Conservation (phyloP, 2,888 invertebrate species). For the Trichogramma evanescens region DNA sequence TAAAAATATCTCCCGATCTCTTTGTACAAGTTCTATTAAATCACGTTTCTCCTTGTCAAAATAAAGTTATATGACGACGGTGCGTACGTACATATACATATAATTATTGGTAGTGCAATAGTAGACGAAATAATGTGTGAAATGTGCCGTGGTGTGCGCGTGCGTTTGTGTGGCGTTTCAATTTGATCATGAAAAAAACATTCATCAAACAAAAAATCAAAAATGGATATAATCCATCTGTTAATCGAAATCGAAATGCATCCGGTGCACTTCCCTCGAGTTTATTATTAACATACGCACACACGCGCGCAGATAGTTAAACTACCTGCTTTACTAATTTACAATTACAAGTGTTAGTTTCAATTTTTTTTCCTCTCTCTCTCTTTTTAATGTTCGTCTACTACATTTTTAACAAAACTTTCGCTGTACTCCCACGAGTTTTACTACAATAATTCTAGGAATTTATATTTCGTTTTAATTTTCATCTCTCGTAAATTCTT, state of each 20-base stretch:
- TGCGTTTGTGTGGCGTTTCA: not conserved
- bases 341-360: conserved; percentile 7
- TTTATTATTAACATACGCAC: not conserved
- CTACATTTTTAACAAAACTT: not conserved
- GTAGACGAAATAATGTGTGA: conserved; percentile 10
- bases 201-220: no score
- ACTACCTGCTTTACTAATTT: conserved; percentile 10
- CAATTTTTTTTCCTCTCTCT: conserved; percentile 7
- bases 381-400: not conserved
- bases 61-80: conserved; percentile 15
- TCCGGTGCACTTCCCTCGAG: conserved; percentile 18
- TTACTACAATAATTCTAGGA: conserved; percentile 18
- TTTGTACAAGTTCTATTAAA: conserved; percentile 8
- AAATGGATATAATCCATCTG: no score
- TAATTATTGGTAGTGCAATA: conserved; percentile 9
- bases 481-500: not conserved
- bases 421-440: not conserved
- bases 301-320: conserved; percentile 6
- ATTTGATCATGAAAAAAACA: no score
- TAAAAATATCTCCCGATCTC: conserved; percentile 11
- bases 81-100: conserved; percentile 9
- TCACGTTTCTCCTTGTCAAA: conserved; percentile 19
- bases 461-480: conserved; percentile 10
- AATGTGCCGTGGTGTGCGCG: conserved; percentile 4
- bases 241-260: conserved; percentile 12